These are phyloP conservation scores for Bubo blakistoni DNA, from an alignment of 2,113 vertebrate genomes.

Conservation along the genomic window DNA sequence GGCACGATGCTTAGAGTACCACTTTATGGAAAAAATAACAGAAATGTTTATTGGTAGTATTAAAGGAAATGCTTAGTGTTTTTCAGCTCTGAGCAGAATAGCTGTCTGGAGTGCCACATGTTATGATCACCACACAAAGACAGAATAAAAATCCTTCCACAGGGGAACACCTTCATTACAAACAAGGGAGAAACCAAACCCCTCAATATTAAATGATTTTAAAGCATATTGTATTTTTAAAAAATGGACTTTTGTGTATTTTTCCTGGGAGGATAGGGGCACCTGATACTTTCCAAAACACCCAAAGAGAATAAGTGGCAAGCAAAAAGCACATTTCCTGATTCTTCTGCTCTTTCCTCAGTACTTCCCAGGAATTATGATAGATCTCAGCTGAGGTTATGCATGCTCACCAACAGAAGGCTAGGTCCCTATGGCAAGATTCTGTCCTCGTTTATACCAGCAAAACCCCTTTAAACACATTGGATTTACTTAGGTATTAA, in stretches of 20 bases:
- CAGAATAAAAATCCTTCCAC: conserved; percentile 5
- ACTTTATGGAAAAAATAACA: neutral
- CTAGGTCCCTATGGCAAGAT: neutral
- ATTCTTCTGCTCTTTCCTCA: neutral
- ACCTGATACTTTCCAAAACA: neutral
- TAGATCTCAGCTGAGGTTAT: neutral
- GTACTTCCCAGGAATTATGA: neutral
- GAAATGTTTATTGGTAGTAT: conserved; percentile 32
- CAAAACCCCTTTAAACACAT: neutral
- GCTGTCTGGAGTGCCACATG: conserved; percentile 19
- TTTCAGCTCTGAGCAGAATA: conserved; percentile 30
- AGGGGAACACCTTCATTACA: neutral
- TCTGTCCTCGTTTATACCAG: neutral
- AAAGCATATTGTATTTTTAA: neutral
- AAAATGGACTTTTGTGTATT: neutral
- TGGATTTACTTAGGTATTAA: neutral
- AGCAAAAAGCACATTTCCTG: neutral
- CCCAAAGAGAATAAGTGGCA: neutral
- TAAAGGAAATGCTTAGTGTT: conserved; percentile 1
- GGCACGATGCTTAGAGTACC: neutral
- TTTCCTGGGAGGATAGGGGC: neutral
- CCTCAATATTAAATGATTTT: neutral
- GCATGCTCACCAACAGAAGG: neutral
- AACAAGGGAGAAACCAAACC: neutral
- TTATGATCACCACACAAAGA: conserved; percentile 23